Percentiles rank a stretch among this genome's conserved stretches.
Conservation (phyloP, 2,113 vertebrate species). For the Clupea harengus region DNA sequence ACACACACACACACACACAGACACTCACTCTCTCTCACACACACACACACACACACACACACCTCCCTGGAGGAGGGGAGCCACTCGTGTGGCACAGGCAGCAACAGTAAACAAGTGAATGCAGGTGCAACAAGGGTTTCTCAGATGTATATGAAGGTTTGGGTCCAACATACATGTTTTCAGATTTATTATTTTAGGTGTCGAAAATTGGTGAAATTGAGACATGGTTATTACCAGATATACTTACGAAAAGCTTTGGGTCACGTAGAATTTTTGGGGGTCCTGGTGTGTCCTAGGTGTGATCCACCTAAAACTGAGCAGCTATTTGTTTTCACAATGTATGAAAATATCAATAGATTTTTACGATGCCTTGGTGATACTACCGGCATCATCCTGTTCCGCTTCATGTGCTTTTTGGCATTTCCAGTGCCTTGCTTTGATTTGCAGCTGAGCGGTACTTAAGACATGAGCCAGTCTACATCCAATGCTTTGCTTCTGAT, state of each 20-base stretch:
- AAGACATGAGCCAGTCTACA: background rate
- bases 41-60: background rate
- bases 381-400: slow-evolving; percentile 13
- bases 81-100: background rate
- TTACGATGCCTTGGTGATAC: background rate
- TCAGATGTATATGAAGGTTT: slow-evolving; percentile 69
- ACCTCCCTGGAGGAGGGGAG: slow-evolving; percentile 8
- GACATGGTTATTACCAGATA: slow-evolving; percentile 16
- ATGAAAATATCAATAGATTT: background rate
- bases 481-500: background rate
- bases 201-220: background rate
- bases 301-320: slow-evolving; percentile 42
- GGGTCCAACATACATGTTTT: slow-evolving; percentile 66
- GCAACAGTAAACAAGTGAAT: slow-evolving; percentile 13
- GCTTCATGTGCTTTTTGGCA: background rate
- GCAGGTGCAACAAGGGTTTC: background rate
- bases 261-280: background rate
- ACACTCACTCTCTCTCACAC: background rate
- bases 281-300: slow-evolving; percentile 11
- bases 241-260: background rate
- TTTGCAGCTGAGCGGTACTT: slow-evolving; percentile 33
- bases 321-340: slow-evolving; percentile 38
- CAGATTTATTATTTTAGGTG: slow-evolving; percentile 49
- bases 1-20: background rate
- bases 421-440: background rate